Evolutionary conservation across 2,797 vertebrate species (phyloP), one percentile per base, ranked within the genome.

Genomic region (Halcyon smyrnensis): DNA sequence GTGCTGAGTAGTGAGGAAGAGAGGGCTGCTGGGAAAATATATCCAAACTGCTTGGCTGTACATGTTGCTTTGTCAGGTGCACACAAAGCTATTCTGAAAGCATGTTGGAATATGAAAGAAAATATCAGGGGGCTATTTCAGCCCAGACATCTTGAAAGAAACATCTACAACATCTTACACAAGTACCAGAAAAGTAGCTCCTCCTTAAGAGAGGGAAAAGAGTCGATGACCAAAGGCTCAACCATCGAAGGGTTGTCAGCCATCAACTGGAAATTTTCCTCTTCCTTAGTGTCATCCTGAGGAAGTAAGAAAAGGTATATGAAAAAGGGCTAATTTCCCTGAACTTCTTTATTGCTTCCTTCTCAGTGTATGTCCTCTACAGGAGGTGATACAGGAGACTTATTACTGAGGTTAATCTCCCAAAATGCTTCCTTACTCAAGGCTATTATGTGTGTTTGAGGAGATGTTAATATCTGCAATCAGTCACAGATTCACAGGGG

Each of bases 341-440:
- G 8, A 56, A 41, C 48, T 8, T 79, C 37, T 78, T 76, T 82
- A 34, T 45, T 77, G 10, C 11, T 24, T 74, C 21, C 32, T 96
- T 75, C 57, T 84, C 59, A 70, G 11, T 70, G 12, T 76, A 34
- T 41, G 45, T 77, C 36, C 74, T 85, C 56, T 87, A 70, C 82
- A 79, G 71, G 32, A 83, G 36, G 11, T 57, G 51, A 74, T 85
- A 19, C 14, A 85, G 70, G 27, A 85, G 25, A 63, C 56, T 71
- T 63, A 88, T 88, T 91, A 63, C 67, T 54, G 80, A 68, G 51
- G 54, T 84, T 89, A 82, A 90, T 89, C 81, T 90, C 60, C 64
- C 79, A 59, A 90, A 89, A 46, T 89, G 8, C 20, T 85, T 87
- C 74, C 63, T 84, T 73, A 71, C 43, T 76, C 24, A 56, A 73